Evolutionary conservation across 2,888 invertebrate species (phyloP).

Genomic region (Chrysopilus asiliformis): DNA sequence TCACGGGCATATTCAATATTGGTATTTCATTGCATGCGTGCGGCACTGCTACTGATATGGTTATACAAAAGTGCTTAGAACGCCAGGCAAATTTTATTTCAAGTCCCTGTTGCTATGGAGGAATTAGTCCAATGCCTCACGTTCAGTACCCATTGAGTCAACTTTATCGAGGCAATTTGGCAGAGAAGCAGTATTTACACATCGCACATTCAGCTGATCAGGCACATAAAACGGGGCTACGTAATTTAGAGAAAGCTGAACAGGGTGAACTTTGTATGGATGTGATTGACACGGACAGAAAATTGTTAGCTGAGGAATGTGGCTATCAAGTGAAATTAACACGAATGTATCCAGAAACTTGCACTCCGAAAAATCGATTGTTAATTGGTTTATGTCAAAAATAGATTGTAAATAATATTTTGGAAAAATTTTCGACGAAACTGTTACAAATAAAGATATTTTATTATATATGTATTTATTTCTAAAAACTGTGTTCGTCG

Average conservation of each 20-base stretch:
- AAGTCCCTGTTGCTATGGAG: constrained; percentile 92
- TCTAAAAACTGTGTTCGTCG: too few species aligned
- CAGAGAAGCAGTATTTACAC: constrained; percentile 54
- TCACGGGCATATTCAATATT: constrained; percentile 65
- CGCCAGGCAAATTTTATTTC: constrained; percentile 70
- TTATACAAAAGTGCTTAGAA: constrained; percentile 67
- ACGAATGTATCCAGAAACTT: constrained; percentile 63
- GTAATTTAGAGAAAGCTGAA: constrained; percentile 33
- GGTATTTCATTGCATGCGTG: constrained; percentile 88
- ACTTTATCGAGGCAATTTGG: constrained; percentile 37
- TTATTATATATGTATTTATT: too few species aligned
- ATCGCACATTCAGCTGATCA: constrained; percentile 88
- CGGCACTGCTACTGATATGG: constrained; percentile 87
- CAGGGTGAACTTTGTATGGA: constrained; percentile 81
- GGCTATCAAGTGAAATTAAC: constrained; percentile 64
- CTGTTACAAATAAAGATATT: too few species aligned
- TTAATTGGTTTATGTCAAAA: constrained; percentile 22
- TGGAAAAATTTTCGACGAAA: too few species aligned
- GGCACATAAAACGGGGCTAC: constrained; percentile 50
- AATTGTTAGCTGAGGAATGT: constrained; percentile 54
- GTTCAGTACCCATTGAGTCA: constrained; percentile 70
- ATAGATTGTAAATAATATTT: background rate
- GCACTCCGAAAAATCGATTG: constrained; percentile 73
- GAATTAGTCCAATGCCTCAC: constrained; percentile 65
- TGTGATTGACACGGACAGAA: constrained; percentile 76